These are phyloP conservation scores for Penaeus chinensis DNA, from an alignment of 1,140 invertebrate genomes.

Conservation along the genomic window DNA sequence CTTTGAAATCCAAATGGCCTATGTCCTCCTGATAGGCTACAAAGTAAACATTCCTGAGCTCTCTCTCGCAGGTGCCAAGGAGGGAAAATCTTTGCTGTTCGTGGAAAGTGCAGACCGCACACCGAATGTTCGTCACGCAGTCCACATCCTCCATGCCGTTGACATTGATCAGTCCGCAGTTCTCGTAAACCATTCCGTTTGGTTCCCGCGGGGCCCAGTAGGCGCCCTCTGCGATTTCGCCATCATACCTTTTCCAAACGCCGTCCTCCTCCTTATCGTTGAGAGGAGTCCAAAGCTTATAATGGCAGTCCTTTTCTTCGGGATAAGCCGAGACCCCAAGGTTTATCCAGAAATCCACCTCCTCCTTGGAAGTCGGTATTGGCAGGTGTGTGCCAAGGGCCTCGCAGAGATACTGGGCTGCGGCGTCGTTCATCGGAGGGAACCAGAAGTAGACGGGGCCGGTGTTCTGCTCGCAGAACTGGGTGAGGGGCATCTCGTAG, in stretches of 20 bases:
- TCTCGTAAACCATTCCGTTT: conserved; percentile 37
- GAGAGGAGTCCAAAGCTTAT: not conserved
- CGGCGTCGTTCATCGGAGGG: not conserved
- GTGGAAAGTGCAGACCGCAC: conserved; percentile 38
- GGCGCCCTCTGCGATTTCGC: not conserved
- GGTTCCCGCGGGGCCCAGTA: conserved; percentile 33
- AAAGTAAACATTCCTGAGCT: conserved; percentile 39
- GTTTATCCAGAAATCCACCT: not conserved
- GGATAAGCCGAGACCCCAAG: not conserved
- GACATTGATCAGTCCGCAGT: conserved; percentile 13
- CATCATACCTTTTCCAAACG: conserved; percentile 28
- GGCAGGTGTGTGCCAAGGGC: conserved; percentile 26
- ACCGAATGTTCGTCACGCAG: conserved; percentile 7
- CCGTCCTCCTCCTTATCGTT: conserved; percentile 20
- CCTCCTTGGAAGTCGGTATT: not conserved
- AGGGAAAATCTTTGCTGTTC: conserved; percentile 24
- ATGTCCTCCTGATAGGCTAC: conserved; percentile 35
- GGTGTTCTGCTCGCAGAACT: conserved; percentile 21
- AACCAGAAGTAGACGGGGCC: conserved; percentile 27
- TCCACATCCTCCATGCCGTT: conserved; percentile 35
- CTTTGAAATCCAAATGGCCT: conserved; percentile 17
- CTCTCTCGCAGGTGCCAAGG: conserved; percentile 39
- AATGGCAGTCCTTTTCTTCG: not conserved
- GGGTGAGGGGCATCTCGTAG: conserved; percentile 1
- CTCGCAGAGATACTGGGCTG: conserved; percentile 32